phyloP scores from a whole-genome alignment of 2,888 invertebrate genomes.

The Pristionchus exspectatus region DNA sequence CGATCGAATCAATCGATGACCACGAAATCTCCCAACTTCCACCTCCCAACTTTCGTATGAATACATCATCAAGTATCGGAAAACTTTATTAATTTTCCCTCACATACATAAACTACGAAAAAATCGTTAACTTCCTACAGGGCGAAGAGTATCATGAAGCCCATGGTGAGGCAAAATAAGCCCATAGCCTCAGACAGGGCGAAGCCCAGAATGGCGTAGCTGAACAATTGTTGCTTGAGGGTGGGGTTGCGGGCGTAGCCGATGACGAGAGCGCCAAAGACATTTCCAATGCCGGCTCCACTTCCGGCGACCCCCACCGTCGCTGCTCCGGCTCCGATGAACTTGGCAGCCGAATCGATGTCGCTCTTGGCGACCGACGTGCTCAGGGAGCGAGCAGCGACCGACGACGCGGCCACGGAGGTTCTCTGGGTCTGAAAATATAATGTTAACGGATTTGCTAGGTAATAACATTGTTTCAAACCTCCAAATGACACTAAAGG shows the following conservation, averaged over 20 bases:
- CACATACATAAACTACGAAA: too few relatives aligned
- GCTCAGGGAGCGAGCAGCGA: constrained; percentile 74
- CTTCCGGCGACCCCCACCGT: constrained; percentile 99
- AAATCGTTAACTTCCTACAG: constrained; percentile 84
- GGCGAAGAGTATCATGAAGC: constrained; percentile 96
- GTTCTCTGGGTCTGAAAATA: constrained; percentile 59
- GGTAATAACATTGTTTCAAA: too few relatives aligned
- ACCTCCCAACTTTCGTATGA: too few relatives aligned
- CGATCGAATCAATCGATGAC: too few relatives aligned
- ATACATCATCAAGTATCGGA: too few relatives aligned
- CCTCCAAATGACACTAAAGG: neutral
- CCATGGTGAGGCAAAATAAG: constrained; percentile 85
- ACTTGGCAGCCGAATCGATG: constrained; percentile 99
- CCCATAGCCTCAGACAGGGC: constrained; percentile 98
- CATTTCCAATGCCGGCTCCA: constrained; percentile 91
- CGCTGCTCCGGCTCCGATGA: constrained; percentile 99
- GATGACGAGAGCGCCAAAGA: constrained; percentile 96
- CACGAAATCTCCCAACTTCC: too few relatives aligned
- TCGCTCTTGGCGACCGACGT: constrained; percentile 85
- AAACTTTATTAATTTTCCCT: too few relatives aligned
- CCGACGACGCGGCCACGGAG: constrained; percentile 67
- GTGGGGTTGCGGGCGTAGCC: constrained; percentile 97
- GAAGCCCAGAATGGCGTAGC: constrained; percentile 96
- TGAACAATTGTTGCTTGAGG: constrained; percentile 96
- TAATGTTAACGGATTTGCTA: too few relatives aligned